Conservation (phyloP, 2,797 vertebrate genomes). For the Loriculus beryllinus region DNA sequence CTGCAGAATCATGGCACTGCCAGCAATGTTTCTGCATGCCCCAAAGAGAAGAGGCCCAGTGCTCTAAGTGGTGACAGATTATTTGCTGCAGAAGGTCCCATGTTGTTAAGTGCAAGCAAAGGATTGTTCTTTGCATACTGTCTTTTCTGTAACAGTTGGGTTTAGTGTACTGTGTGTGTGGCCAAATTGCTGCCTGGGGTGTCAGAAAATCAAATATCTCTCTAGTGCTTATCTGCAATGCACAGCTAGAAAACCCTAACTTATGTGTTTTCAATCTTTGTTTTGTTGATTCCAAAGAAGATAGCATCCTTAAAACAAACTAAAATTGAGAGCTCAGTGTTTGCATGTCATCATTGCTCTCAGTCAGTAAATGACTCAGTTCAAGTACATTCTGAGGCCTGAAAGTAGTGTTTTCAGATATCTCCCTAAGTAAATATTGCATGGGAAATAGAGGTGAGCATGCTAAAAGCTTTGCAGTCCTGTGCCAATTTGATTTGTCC, state of each 20-base stretch:
- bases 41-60: background rate
- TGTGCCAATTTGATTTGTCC: background rate
- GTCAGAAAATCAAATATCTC: background rate
- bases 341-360: background rate
- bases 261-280: background rate
- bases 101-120: background rate
- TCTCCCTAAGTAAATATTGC: background rate
- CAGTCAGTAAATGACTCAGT: background rate
- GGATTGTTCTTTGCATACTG: background rate
- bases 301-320: background rate
- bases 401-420: background rate
- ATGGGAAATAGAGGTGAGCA: background rate
- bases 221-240: background rate
- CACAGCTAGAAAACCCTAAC: background rate
- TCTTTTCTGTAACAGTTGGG: background rate
- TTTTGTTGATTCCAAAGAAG: background rate
- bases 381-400: background rate
- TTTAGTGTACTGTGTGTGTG: background rate
- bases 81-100: background rate
- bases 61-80: background rate
- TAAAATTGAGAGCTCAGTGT: rapidly evolving
- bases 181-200: background rate
- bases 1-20: background rate
- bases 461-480: background rate
- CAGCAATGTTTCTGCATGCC: rapidly evolving